Evolutionary conservation across 2,797 vertebrate species (phyloP).

Genomic region (Cirrhinus mrigala): DNA sequence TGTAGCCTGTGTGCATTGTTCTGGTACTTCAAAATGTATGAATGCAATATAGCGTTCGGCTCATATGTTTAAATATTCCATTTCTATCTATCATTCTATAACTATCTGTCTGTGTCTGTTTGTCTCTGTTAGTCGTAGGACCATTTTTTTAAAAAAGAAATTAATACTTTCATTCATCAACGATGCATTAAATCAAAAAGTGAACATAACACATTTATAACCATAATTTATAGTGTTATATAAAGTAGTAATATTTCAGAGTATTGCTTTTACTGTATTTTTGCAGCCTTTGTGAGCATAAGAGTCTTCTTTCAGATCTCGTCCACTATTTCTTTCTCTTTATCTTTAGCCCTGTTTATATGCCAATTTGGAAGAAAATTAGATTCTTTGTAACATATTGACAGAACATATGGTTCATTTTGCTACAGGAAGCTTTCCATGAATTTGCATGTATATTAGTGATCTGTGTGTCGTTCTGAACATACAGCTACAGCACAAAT

Average conservation of each 20-base stretch:
- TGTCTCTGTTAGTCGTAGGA: neutral
- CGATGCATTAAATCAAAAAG: neutral
- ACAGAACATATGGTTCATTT: neutral
- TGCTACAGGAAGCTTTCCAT: neutral
- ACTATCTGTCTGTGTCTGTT: neutral
- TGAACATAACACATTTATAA: neutral
- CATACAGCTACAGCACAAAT: neutral
- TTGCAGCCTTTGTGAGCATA: neutral
- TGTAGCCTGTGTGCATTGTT: slow-evolving; percentile 23
- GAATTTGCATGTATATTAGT: neutral
- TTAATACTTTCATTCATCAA: neutral
- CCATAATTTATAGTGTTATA: neutral
- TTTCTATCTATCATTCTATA: neutral
- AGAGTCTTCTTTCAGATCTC: neutral
- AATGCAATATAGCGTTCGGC: neutral
- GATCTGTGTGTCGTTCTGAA: neutral
- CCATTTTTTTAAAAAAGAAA: too few species aligned
- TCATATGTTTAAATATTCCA: slow-evolving; percentile 8
- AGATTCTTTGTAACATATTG: neutral
- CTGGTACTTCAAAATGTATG: neutral
- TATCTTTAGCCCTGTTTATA: too few species aligned
- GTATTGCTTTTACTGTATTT: neutral
- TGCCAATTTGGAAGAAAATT: neutral
- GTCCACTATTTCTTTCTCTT: neutral
- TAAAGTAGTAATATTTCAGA: neutral